Evolutionary conservation across 2,113 vertebrate genomes (phyloP), one percentile per base, ranked within the genome.

Genomic region (Xiphias gladius): DNA sequence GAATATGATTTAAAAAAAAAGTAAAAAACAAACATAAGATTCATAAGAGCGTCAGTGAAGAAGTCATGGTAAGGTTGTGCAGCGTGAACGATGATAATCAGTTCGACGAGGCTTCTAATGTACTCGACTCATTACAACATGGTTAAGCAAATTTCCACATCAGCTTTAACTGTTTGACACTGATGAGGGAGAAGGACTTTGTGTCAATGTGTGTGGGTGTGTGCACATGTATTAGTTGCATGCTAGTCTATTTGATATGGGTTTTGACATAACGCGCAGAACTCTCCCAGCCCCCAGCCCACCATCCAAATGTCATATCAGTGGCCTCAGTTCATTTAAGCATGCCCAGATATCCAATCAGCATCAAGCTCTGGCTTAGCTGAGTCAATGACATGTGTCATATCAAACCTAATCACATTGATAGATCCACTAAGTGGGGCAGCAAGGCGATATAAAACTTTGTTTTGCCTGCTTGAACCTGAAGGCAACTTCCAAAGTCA

Each of bases 81-180:
- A 46, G 83, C 30, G 12, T 72, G 63, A 30, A 84, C 52, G 65
- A 82, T 73, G 82, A 80, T 87, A 86, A 91, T 91, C 79, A 86
- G 61, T 76, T 82, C 41, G 74, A 92, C 62, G 41, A 83, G 76
- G 62, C 57, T 65, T 82, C 81, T 88, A 84, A 93, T 80, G 85
- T 54, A 77, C 73, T 70, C 63, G 86, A 66, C 69, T 90, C 77
- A 83, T 84, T 86, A 85, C 67, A 84, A 79, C 74, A 63, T 43
- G 59, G 73, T 89, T 80, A 91, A 80, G 80, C 82, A 86, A 79
- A 92, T 91, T 76, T 87, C 74, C 82, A 79, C 54, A 4, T 91
- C 39, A 9, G 26, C 80, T 82, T 74, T 66, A 73, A 76, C 69
- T 69, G 76, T 88, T 83, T 88, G 84, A 93, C 83, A 85, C 54